Evolutionary conservation across 2,113 vertebrate species (phyloP).

Genomic region (Pedionomus torquatus): DNA sequence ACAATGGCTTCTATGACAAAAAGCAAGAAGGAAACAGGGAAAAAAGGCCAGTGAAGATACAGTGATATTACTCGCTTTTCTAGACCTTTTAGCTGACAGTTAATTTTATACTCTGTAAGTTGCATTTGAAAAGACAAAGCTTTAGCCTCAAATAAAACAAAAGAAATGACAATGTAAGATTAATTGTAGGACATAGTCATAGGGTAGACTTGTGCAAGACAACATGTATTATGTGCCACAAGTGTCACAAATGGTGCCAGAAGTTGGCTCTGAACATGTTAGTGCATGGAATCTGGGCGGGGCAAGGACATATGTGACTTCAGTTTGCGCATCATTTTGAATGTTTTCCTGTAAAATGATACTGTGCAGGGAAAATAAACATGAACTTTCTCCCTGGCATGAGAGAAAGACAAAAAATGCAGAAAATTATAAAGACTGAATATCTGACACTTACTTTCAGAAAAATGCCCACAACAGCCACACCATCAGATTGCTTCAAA

Average conservation of each 20-base stretch:
- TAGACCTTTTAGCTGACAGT: background rate
- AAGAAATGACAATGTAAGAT: background rate
- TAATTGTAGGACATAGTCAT: background rate
- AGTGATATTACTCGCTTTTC: background rate
- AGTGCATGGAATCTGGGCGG: background rate
- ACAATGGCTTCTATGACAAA: background rate
- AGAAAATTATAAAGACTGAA: background rate
- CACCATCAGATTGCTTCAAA: conserved; percentile 84
- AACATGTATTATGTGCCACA: background rate
- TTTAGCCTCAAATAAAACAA: background rate
- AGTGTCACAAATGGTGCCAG: background rate
- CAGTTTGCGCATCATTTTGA: background rate
- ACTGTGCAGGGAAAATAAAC: background rate
- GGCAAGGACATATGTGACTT: background rate
- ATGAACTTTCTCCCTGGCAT: background rate
- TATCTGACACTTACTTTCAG: conserved; percentile 81
- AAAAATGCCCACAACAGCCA: conserved; percentile 92
- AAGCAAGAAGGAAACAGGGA: background rate
- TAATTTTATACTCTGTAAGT: background rate
- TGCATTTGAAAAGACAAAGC: background rate
- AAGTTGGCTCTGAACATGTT: background rate
- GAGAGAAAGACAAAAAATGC: background rate
- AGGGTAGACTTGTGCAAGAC: background rate
- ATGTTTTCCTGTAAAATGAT: background rate
- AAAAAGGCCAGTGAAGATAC: background rate